phyloP scores from a whole-genome alignment of 2,113 vertebrate species.

The Heterotis niloticus region DNA sequence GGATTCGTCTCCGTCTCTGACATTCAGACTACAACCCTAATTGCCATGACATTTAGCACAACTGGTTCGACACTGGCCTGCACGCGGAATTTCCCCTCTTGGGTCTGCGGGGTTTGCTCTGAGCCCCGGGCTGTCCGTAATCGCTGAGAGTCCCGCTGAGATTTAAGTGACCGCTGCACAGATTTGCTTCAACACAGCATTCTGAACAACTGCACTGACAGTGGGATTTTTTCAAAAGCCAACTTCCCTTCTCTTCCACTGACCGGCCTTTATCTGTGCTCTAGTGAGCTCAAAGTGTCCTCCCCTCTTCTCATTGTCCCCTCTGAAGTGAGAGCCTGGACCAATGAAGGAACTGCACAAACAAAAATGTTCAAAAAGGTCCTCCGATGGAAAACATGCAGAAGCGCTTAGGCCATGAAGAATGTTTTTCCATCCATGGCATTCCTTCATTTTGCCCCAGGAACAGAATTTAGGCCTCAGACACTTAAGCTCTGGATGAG shows the following conservation, averaged over 20 bases:
- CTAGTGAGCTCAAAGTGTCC: not conserved
- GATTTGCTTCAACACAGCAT: not conserved
- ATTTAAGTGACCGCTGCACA: constrained; percentile 4
- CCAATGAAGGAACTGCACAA: not conserved
- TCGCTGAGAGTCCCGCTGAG: not conserved
- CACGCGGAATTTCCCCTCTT: not conserved
- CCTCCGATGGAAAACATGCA: not conserved
- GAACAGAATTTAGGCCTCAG: no score
- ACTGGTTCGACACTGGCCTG: not conserved
- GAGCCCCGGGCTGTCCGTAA: not conserved
- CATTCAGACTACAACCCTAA: not conserved
- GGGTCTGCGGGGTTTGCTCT: not conserved
- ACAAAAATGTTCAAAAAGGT: not conserved
- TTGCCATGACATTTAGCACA: not conserved
- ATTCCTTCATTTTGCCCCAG: no score
- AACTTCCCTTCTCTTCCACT: not conserved
- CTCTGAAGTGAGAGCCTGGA: constrained; percentile 16
- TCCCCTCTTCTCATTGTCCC: not conserved
- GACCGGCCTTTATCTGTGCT: not conserved
- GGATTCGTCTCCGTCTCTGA: not conserved
- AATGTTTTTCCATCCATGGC: not conserved
- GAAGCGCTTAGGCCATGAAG: not conserved
- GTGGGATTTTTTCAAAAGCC: not conserved
- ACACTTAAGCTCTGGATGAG: not conserved
- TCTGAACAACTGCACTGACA: not conserved